Percentiles rank a stretch among this genome's conserved stretches.
These are phyloP conservation scores for Lucilia cuprina DNA, from an alignment of 1,140 invertebrate genomes.

Conservation along the genomic window DNA sequence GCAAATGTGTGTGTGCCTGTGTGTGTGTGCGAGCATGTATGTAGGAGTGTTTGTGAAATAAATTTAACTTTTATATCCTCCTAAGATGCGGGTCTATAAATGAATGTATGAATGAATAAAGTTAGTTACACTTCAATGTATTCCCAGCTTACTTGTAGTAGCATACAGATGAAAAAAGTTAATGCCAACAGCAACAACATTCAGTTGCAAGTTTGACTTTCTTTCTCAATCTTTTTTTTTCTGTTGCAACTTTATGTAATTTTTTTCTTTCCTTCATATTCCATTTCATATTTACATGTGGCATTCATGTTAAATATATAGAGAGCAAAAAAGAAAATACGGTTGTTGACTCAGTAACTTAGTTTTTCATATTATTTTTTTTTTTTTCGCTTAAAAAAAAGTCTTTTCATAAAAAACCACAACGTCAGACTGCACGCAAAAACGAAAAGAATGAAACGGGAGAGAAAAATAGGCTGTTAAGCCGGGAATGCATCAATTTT, in stretches of 20 bases:
- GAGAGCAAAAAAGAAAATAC: neutral
- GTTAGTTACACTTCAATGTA: neutral
- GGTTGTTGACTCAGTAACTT: conserved; percentile 10
- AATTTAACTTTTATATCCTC: neutral
- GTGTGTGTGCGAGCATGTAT: neutral
- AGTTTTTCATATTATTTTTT: neutral
- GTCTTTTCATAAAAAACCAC: neutral
- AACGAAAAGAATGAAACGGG: neutral
- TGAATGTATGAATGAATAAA: too few relatives aligned
- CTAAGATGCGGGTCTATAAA: neutral
- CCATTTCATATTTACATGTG: neutral
- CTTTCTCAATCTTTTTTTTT: neutral
- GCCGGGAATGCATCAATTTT: neutral
- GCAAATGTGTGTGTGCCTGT: neutral
- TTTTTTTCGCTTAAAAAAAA: neutral
- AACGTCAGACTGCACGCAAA: neutral
- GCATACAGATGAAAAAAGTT: neutral
- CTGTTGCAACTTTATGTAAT: neutral
- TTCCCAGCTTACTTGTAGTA: neutral
- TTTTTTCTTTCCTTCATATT: too few relatives aligned
- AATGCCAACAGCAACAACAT: neutral
- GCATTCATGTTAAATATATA: conserved; percentile 11
- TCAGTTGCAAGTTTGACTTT: neutral
- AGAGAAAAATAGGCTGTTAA: neutral
- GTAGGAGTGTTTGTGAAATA: neutral